A percentile compares a stretch with the other conserved stretches of the same genome.
phyloP scores from a whole-genome alignment of 2,113 vertebrate genomes.

The Menidia beryllina region DNA sequence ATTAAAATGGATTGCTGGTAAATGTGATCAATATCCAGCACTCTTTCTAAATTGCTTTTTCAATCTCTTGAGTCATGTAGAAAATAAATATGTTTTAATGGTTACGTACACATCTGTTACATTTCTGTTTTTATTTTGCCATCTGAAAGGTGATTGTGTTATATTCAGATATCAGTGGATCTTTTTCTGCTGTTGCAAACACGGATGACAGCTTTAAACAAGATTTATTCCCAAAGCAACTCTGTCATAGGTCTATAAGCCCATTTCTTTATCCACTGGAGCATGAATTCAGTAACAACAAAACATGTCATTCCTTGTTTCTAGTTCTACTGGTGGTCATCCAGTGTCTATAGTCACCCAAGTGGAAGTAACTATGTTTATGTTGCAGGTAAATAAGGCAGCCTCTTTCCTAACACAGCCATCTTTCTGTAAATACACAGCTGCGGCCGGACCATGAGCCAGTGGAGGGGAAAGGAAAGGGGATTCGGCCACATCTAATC shows the following conservation, averaged over 20 bases:
- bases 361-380: constrained; percentile 93
- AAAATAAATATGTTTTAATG: constrained; percentile 79
- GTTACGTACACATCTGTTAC: constrained; percentile 45
- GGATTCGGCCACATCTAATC: constrained; percentile 95
- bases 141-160: constrained; percentile 10
- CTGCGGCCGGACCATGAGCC: constrained; percentile 79
- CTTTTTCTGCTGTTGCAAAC: constrained; percentile 23
- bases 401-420: constrained; percentile 86
- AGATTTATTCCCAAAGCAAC: constrained; percentile 49
- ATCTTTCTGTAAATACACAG: constrained; percentile 87
- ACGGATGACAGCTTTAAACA: constrained; percentile 39
- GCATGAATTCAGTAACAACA: constrained; percentile 66
- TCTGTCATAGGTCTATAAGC: constrained; percentile 55
- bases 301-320: constrained; percentile 77
- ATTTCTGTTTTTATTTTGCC: constrained; percentile 17
- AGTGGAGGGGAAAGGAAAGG: constrained; percentile 85
- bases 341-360: constrained; percentile 78
- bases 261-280: constrained; percentile 63
- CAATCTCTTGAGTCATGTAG: constrained; percentile 79
- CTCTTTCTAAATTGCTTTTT: constrained; percentile 82
- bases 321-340: constrained; percentile 61
- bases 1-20: constrained; percentile 85
- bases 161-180: constrained; percentile 17
- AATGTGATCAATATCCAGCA: constrained; percentile 83
- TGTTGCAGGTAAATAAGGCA: constrained; percentile 91